Evolutionary conservation across 2,888 invertebrate species (phyloP), one percentile per base, ranked within the genome.

Genomic region (Drosophila putrida): DNA sequence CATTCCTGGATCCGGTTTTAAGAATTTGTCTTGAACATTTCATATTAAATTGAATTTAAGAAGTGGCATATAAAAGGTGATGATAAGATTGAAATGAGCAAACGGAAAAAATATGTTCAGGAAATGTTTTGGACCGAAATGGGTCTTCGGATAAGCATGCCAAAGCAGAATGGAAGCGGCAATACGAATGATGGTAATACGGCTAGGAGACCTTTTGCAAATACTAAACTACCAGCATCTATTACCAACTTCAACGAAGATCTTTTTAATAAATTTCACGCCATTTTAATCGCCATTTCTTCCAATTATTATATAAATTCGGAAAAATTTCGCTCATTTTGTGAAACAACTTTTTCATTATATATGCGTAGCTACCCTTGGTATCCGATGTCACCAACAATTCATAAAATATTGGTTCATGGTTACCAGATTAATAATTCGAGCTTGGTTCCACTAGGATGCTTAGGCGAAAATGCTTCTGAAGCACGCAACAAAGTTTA

Each of bases 401-500:
- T 41, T 38, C 57, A 47, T 28, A 57, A 57, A 57, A 31, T 57
- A 57, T 15, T 57, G 38, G 36, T 46, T 15, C 57, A 57, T 38
- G 46, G 46, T 11, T 46, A 10, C 11, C 38, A 57, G 4, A 57
- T 28, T 11, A 46, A 46, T 27, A n/a, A n/a, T n/a, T n/a, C n/a
- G n/a, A n/a, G n/a, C n/a, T n/a, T n/a, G n/a, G n/a, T n/a, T n/a
- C n/a, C n/a, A 47, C 36, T 58, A 28, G 47, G 53, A 33, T 41
- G 41, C 53, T 41, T 54, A 20, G 39, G 53, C 28, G 41, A 54
- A 54, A 54, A 54, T 54, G 53, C 33, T 31, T 33, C 41, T 6
- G 41, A 31, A 31, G 13, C 41, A 39, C 31, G 53, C 5, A 41
- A 54, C 4, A 54, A 54, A 41, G 2, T 54, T 11, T 54, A 41